Conservation (phyloP, 2,797 vertebrate species). For the Masticophis lateralis region DNA sequence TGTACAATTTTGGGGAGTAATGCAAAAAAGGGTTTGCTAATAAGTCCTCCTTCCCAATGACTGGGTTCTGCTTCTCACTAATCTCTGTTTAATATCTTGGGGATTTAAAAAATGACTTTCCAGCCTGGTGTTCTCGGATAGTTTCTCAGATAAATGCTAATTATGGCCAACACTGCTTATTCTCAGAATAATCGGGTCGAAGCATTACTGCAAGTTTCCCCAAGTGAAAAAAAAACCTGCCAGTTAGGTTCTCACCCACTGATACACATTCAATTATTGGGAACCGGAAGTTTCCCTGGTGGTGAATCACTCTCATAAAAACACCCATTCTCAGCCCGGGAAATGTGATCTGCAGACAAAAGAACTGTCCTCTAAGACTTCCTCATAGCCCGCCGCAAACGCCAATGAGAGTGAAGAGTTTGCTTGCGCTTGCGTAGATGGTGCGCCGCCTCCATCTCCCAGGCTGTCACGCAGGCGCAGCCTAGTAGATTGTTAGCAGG, state of each 20-base stretch:
- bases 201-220: background rate
- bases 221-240: background rate
- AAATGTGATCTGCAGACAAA: background rate
- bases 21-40: background rate
- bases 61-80: background rate
- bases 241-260: background rate
- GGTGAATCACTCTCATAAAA: background rate
- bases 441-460: rapidly evolving
- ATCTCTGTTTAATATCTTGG: background rate
- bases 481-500: too few species aligned
- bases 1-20: background rate
- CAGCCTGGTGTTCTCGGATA: background rate
- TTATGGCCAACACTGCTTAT: background rate
- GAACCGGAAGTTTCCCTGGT: background rate
- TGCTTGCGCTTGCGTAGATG: background rate
- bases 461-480: background rate
- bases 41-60: background rate
- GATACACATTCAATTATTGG: background rate
- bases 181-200: background rate
- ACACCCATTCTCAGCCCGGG: background rate
- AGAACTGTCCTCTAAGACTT: background rate
- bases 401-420: background rate
- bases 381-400: too few species aligned
- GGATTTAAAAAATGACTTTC: background rate
- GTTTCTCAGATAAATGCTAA: background rate